A percentile compares a stretch with the other conserved stretches of the same genome.
These are phyloP conservation scores for Branchellion lobata DNA, from an alignment of 2,888 invertebrate genomes.

Conservation along the genomic window DNA sequence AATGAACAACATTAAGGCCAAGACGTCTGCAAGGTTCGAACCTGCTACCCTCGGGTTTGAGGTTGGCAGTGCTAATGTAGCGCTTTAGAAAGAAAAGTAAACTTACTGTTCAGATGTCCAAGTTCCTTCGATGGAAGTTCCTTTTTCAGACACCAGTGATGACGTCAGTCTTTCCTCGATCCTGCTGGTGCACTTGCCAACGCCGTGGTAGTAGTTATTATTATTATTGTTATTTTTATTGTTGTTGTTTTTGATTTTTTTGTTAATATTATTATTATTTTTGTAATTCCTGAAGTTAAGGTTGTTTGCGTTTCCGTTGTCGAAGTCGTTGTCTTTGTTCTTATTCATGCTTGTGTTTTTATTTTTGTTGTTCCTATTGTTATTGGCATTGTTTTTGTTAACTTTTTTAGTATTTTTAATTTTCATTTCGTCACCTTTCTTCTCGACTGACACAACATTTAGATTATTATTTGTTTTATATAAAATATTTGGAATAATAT, in stretches of 20 bases:
- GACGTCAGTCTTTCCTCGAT: not conserved
- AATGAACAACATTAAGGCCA: too few relatives aligned
- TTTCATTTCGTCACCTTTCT: too few relatives aligned
- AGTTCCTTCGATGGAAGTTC: not conserved
- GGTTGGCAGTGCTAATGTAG: too few relatives aligned
- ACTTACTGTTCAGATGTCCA: constrained; percentile 2
- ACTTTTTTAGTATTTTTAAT: not conserved
- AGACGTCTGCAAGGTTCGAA: too few relatives aligned
- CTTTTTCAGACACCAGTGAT: not conserved
- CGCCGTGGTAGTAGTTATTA: not conserved
- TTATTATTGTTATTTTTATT: not conserved
- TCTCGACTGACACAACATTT: too few relatives aligned
- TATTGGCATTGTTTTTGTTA: not conserved
- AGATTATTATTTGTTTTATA: not conserved
- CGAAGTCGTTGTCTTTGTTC: too few relatives aligned
- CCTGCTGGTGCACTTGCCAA: not conserved
- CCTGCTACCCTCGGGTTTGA: too few relatives aligned
- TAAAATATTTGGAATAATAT: not conserved
- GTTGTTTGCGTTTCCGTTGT: too few relatives aligned
- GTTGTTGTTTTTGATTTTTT: not conserved
- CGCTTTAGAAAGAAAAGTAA: too few relatives aligned
- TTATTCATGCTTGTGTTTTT: not conserved
- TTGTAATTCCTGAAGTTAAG: too few relatives aligned
- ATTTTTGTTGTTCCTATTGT: not conserved
- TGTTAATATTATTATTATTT: too few relatives aligned